Evolutionary conservation across 2,113 vertebrate species (phyloP).

Genomic region (Setophaga kirtlandii): DNA sequence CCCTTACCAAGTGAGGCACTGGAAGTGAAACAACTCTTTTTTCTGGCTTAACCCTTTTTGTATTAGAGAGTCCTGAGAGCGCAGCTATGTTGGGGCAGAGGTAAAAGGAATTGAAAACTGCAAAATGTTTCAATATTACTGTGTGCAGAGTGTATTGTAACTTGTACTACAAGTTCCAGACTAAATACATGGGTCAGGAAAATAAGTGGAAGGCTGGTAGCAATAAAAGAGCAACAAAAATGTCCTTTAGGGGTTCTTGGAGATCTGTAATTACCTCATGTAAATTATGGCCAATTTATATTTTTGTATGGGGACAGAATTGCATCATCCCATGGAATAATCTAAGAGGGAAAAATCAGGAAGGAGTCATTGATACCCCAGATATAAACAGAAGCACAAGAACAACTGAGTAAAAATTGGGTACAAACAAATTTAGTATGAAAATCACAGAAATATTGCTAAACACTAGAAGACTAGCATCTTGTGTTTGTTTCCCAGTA

Average conservation of each 20-base stretch:
- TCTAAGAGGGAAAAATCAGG: background rate
- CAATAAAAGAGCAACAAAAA: background rate
- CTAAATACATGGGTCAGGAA: background rate
- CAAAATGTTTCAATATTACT: background rate
- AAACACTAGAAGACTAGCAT: background rate
- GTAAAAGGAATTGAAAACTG: background rate
- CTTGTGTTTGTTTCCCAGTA: background rate
- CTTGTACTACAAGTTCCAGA: background rate
- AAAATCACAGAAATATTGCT: background rate
- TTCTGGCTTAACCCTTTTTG: background rate
- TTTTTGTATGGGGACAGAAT: background rate
- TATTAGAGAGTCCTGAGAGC: background rate
- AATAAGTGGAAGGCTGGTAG: background rate
- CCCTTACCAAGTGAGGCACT: background rate
- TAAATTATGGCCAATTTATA: background rate
- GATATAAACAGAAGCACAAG: background rate
- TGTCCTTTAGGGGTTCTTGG: background rate
- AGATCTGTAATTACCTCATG: constrained; percentile 26
- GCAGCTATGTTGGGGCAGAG: background rate
- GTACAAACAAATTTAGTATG: background rate
- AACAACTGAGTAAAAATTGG: background rate
- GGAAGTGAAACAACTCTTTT: background rate
- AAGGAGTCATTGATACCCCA: background rate
- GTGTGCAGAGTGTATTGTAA: fast-evolving
- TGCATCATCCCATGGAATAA: background rate